Percentiles rank a stretch among this genome's conserved stretches.
phyloP scores from a whole-genome alignment of 2,113 vertebrate species.

The Amazona vittata region DNA sequence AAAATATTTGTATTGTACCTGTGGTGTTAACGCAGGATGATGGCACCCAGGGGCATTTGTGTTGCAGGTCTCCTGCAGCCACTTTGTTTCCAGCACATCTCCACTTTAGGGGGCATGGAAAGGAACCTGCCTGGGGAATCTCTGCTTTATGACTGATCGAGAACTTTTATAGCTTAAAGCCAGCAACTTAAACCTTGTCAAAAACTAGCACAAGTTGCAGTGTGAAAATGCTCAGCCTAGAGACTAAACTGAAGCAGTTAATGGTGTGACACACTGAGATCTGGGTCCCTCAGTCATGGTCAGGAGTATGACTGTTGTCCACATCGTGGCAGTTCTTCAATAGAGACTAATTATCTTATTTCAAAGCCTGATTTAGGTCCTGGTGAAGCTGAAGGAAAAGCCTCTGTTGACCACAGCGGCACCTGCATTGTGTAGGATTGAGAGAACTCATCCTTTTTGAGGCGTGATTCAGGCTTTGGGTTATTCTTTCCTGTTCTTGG shows the following conservation, averaged over 20 bases:
- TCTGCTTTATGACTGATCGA: neutral
- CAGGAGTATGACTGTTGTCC: neutral
- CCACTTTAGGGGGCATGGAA: neutral
- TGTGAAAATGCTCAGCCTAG: neutral
- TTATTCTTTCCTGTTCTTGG: neutral
- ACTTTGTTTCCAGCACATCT: rapidly evolving
- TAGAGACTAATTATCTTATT: neutral
- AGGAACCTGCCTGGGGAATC: neutral
- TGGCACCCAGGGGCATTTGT: neutral
- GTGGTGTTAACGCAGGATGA: no score
- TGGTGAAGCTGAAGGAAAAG: neutral
- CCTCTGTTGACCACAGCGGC: neutral
- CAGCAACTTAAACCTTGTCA: neutral
- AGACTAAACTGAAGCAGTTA: neutral
- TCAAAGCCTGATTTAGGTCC: neutral
- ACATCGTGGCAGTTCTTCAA: neutral
- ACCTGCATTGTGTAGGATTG: neutral
- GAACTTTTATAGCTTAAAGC: neutral
- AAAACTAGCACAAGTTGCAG: neutral
- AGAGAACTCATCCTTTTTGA: neutral
- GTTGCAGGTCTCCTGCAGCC: neutral
- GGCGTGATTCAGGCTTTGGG: neutral
- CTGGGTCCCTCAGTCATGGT: neutral
- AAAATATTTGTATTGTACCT: neutral
- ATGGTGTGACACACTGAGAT: neutral